Conservation (phyloP, 2,113 vertebrate genomes). For the Archocentrus centrarchus region DNA sequence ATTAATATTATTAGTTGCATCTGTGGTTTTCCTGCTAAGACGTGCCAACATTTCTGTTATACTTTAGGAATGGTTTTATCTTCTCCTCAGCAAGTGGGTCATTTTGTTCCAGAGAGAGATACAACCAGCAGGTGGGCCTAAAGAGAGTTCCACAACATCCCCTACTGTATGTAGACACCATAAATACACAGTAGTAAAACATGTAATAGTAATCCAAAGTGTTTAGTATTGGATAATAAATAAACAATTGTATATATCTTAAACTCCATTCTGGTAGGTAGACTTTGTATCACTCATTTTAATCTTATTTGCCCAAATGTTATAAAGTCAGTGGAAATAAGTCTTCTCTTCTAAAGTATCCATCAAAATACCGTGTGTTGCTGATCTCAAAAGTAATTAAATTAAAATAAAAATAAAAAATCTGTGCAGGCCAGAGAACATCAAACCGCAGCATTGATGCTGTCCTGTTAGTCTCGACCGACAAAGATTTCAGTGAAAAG, state of each 20-base stretch:
- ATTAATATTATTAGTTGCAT: background rate
- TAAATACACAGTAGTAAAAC: conserved; percentile 7
- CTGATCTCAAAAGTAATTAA: background rate
- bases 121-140: background rate
- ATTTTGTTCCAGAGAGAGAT: background rate
- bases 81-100: background rate
- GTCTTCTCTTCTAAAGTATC: background rate
- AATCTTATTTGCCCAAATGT: background rate
- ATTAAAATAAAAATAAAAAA: background rate
- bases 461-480: background rate
- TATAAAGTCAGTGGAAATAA: background rate
- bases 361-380: background rate
- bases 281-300: background rate
- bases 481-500: background rate
- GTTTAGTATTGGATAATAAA: background rate
- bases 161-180: background rate
- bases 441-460: background rate
- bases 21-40: background rate
- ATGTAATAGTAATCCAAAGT: background rate
- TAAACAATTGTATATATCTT: background rate
- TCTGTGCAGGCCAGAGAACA: background rate
- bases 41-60: conserved; percentile 5
- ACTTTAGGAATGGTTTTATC: background rate
- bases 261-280: background rate
- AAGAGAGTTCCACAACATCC: background rate